Evolutionary conservation across 2,888 invertebrate species (phyloP).

Genomic region (Rotaria macrura): DNA sequence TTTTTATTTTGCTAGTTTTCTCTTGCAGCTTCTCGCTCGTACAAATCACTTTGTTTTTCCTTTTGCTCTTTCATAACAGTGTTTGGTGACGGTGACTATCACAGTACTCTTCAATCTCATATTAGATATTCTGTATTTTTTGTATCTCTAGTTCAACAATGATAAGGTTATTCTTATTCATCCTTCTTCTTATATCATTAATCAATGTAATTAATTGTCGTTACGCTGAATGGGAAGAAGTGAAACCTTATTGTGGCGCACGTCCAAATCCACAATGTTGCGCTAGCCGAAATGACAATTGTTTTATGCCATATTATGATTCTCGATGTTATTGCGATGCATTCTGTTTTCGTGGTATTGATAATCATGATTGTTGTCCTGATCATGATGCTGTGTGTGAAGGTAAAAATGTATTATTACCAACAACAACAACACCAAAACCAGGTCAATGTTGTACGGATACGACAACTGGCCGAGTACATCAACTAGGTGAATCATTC

Average conservation of each 20-base stretch:
- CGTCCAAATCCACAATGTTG: constrained; percentile 22
- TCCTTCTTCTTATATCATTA: not conserved
- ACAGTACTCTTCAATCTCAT: not conserved
- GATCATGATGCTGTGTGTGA: constrained; percentile 22
- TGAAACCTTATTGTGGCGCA: not conserved
- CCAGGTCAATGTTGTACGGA: not conserved
- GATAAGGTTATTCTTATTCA: not conserved
- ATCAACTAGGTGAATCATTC: not conserved
- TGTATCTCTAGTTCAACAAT: not conserved
- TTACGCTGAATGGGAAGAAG: constrained; percentile 14
- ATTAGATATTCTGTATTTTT: not conserved
- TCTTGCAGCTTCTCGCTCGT: not conserved
- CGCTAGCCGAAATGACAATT: constrained; percentile 27
- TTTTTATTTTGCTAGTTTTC: not conserved
- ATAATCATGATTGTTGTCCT: constrained; percentile 33
- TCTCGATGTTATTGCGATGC: constrained; percentile 34
- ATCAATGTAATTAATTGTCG: not conserved
- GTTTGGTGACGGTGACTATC: not conserved
- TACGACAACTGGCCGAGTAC: not conserved
- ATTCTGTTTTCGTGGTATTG: constrained; percentile 26
- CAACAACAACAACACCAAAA: not conserved
- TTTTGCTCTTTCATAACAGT: not conserved
- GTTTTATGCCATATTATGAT: constrained; percentile 33
- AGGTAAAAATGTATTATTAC: not conserved
- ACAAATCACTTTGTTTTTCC: not conserved